Evolutionary conservation across 2,888 invertebrate genomes (phyloP), one percentile per base, ranked within the genome.

Genomic region (Drosophila subquinaria): DNA sequence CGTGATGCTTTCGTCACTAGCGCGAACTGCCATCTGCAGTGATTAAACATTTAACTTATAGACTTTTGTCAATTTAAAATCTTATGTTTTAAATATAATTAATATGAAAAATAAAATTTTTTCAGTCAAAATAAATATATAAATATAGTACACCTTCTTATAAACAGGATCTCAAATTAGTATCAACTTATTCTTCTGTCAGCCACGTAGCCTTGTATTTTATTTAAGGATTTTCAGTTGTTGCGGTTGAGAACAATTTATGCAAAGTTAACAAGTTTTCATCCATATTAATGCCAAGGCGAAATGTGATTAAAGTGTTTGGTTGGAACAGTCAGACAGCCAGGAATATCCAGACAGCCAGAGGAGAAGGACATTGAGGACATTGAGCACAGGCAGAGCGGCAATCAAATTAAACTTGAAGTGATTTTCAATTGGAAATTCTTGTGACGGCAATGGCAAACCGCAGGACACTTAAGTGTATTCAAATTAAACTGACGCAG

Each of bases 341-440:
- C 43, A 43, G 27, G 43, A 38, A 45, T 15, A 45, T 15, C 30
- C 52, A 61, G 27, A 13, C 23, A 23, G 45, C 45, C 27, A 8
- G 42, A 43, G 51, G 27, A 72, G 47, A 56, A 48, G 55, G 70
- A 57, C 50, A 51, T n/a, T n/a, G 33, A 9, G 35, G 9, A 52
- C 61, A 43, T 35, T 45, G n/a, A 17, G 17, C 15, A 40, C 45
- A 30, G 52, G 53, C 47, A 66, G 72, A 47, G 68, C 79, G 76
- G 82, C 89, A 89, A 89, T 89, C 87, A 88, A 88, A 89, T 88
- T 88, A 88, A 88, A 89, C 77, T 85, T 89, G 83, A 87, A 87
- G 89, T 88, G 87, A 87, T 87, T 87, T 89, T 87, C 87, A 88
- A 88, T 88, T 88, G 88, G 73, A 89, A 89, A 82, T 89, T 85